phyloP scores from a whole-genome alignment of 2,797 vertebrate species.

The Astyanax mexicanus region DNA sequence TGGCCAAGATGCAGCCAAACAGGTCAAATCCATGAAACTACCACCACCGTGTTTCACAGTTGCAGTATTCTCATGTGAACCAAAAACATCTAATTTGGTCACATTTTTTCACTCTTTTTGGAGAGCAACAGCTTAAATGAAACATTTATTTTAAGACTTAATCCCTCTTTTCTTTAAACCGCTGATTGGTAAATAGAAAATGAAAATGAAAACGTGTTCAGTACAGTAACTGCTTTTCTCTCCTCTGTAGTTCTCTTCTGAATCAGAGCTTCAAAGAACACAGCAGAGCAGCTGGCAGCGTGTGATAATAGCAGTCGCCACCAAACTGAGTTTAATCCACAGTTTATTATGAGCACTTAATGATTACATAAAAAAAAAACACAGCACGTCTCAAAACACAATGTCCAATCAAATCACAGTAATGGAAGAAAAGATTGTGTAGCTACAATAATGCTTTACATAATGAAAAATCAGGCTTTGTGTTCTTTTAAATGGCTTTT shows the following conservation, averaged over 20 bases:
- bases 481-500: background rate
- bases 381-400: background rate
- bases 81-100: no score
- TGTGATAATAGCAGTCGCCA: conserved; percentile 16
- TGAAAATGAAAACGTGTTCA: background rate
- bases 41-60: no score
- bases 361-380: background rate
- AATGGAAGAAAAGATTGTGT: background rate
- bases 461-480: background rate
- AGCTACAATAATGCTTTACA: background rate
- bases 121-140: no score
- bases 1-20: no score
- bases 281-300: conserved; percentile 20
- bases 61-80: no score
- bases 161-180: background rate
- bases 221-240: no score
- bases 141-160: no score
- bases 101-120: no score
- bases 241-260: background rate
- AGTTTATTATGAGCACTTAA: conserved; percentile 3
- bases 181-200: conserved; percentile 2
- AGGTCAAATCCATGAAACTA: no score
- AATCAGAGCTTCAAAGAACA: background rate
- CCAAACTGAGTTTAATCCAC: conserved; percentile 4
- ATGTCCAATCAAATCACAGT: background rate